Evolutionary conservation across 2,888 invertebrate species (phyloP), one percentile per base, ranked within the genome.

Genomic region (Parnassius glacialis): DNA sequence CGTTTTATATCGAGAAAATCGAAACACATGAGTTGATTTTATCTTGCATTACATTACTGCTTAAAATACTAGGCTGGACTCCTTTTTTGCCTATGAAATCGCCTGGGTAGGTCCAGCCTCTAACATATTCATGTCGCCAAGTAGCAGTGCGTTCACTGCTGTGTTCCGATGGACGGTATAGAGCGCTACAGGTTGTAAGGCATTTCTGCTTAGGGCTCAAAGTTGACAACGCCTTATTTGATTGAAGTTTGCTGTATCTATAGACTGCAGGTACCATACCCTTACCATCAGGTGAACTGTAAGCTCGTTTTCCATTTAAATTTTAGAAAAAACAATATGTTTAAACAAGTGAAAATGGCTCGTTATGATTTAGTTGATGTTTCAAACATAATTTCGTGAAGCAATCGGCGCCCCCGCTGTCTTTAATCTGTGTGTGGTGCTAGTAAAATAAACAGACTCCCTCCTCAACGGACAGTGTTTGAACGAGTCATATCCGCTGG

Each of bases 341-440:
- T 42, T 50, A 56, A 52, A 45, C 43, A 54, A 43, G 13, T 56
- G 47, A 16, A 57, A 47, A 52, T 53, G 44, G 48, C 53, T 11
- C 34, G 56, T 51, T 45, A 43, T 53, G 55, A 57, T 54, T 60
- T 66, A 67, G 47, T 59, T 61, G 62, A 60, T 61, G 64, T 62
- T 67, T 62, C 63, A 60, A 52, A 65, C 64, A 60, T 61, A 69
- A 71, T 72, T 66, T 64, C 59, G 59, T 59, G 58, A 34, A 10
- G 13, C 67, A 62, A 66, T 67, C 64, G 63, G 68, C 69, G 67
- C 68, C 67, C 68, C 64, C 64, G 52, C 65, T 66, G 64, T 67
- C 74, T 79, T 79, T 79, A 79, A 82, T 81, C 84, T 77, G 70
- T 64, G 69, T 70, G 72, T 74, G 77, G 76, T 75, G 79, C 69